A percentile compares a stretch with the other conserved stretches of the same genome.
Evolutionary conservation across 2,888 invertebrate species (phyloP).

Genomic region (Trichogramma dendrolimi): DNA sequence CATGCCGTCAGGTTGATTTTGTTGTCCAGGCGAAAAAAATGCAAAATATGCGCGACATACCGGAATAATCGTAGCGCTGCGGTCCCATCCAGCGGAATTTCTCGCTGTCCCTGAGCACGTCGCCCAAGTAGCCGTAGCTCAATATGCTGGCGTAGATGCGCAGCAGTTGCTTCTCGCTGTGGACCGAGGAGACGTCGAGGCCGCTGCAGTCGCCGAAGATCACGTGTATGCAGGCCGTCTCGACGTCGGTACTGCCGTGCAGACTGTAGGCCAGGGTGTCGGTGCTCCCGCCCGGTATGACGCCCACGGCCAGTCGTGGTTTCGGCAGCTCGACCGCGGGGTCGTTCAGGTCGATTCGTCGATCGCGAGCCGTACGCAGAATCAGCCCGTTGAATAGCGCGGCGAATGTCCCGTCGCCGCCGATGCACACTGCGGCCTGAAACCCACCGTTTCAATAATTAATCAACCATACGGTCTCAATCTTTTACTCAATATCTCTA

Average conservation of each 20-base stretch:
- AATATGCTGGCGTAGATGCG: conserved; percentile 72
- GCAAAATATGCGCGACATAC: conserved; percentile 47
- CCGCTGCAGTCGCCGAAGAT: conserved; percentile 71
- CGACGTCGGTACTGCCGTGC: conserved; percentile 74
- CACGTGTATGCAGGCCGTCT: conserved; percentile 78
- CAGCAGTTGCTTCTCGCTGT: conserved; percentile 58
- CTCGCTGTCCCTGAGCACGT: conserved; percentile 75
- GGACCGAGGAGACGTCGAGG: conserved; percentile 73
- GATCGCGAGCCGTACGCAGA: conserved; percentile 56
- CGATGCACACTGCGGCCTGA: conserved; percentile 74
- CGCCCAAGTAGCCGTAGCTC: conserved; percentile 82
- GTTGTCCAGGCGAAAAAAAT: not conserved
- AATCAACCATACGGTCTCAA: not conserved
- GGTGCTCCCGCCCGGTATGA: conserved; percentile 72
- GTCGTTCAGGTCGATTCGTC: conserved; percentile 57
- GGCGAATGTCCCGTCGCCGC: conserved; percentile 83
- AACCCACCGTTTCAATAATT: conserved; percentile 37
- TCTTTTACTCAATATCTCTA: no score
- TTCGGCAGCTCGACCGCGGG: conserved; percentile 54
- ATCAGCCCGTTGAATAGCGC: conserved; percentile 75
- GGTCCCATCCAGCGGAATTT: conserved; percentile 83
- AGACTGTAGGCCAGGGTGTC: conserved; percentile 76
- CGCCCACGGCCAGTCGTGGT: conserved; percentile 60
- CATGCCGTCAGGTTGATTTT: not conserved
- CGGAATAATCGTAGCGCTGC: conserved; percentile 73